A percentile compares a stretch with the other conserved stretches of the same genome.
Evolutionary conservation across 2,888 invertebrate species (phyloP).

Genomic region (Stratiomys singularior): DNA sequence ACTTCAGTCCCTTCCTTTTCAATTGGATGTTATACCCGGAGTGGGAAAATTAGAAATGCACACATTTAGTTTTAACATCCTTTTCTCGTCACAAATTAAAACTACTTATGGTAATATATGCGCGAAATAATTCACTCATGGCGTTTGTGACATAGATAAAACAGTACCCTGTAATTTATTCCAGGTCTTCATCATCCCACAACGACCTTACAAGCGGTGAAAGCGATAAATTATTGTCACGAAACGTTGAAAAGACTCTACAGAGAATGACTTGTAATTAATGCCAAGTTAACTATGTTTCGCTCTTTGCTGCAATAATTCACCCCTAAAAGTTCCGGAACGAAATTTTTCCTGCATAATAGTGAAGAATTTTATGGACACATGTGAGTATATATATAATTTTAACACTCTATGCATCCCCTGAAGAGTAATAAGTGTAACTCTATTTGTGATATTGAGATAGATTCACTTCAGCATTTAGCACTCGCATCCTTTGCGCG

Average conservation of each 20-base stretch:
- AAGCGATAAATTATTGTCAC: conserved; percentile 5
- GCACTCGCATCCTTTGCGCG: too few relatives aligned
- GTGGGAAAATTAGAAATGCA: too few relatives aligned
- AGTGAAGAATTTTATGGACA: neutral
- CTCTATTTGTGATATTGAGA: too few relatives aligned
- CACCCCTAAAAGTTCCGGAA: neutral
- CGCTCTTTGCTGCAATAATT: neutral
- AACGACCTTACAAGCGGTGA: conserved; percentile 1
- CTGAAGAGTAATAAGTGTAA: too few relatives aligned
- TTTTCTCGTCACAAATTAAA: neutral
- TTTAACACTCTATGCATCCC: too few relatives aligned
- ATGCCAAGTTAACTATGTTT: neutral
- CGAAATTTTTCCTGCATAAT: neutral
- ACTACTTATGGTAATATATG: neutral
- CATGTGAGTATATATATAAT: neutral
- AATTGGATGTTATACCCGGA: too few relatives aligned
- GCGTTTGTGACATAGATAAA: neutral
- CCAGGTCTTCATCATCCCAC: neutral
- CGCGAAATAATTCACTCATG: conserved; percentile 8
- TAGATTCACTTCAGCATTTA: too few relatives aligned
- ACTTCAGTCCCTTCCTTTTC: too few relatives aligned
- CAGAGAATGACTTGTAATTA: neutral
- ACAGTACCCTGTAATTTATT: neutral
- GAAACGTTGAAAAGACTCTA: neutral
- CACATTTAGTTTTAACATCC: neutral